Base-by-base conservation (phyloP, 2,888 invertebrate species). In the Chirona hameri region DNA sequence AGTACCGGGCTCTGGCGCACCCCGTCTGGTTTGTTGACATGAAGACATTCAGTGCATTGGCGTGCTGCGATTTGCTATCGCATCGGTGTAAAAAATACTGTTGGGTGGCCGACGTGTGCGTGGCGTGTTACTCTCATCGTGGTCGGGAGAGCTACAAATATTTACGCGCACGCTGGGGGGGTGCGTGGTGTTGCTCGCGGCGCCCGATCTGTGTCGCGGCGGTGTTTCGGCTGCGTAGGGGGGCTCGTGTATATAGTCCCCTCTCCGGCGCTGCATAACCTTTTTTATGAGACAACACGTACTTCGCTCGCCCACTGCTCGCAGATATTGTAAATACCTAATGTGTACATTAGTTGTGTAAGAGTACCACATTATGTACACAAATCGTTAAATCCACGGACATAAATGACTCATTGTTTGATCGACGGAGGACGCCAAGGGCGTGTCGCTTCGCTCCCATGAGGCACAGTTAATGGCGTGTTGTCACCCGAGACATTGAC, bases 361-460 rank as follows among this genome's bases (percentile, higher is more conserved):
- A 76, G 76, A 76, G 76, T 76, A 76, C 76, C 39, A 76, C 76
- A 76, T 76, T 76, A 76, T 76, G 76, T 39, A 76, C 76, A 76
- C 76, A 76, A 76, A 76, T 76, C 76, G 76, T 76, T 76, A 76
- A 76, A 76, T 76, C 76, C 76, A 76, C 76, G 76, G 76, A 76
- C 76, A 46, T 76, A 76, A 76, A 76, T 39, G 76, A 76, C 46
- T 24, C 9, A 10, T 27, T 46, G 39, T 39, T 76, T 76, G 39
- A 24, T n/a, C 24, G n/a, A 39, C 39, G 39, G 2, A 5, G 39
- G 39, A 39, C 39, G 39, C 4, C 39, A 39, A 39, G 7, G 39
- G 39, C 39, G 39, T 39, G 2, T 5, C 39, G 39, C 7, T 5
- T 39, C 4, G 39, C 2, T 39, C 39, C 39, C 39, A 39, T 39